Percentiles rank a stretch among this genome's conserved stretches.
These are phyloP conservation scores for Cheilosia vernalis DNA, from an alignment of 2,888 invertebrate species.

Conservation along the genomic window DNA sequence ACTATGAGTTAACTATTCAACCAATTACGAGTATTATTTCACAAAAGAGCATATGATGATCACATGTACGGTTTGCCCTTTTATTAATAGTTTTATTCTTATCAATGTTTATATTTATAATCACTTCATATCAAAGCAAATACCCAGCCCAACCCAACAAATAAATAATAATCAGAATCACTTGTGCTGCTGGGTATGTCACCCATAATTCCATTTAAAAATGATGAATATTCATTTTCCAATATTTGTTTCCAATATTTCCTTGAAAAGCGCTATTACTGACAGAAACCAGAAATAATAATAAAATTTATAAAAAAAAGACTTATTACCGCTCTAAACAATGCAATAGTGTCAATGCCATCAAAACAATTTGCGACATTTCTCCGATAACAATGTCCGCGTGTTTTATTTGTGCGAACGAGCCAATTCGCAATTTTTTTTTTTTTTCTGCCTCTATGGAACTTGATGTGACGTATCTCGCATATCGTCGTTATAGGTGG, in stretches of 20 bases:
- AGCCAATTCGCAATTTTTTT: slow-evolving; percentile 17
- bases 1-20: too few relatives aligned
- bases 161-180: background rate
- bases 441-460: slow-evolving; percentile 10
- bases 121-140: slow-evolving; percentile 17
- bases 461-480: slow-evolving; percentile 24
- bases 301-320: slow-evolving; percentile 2
- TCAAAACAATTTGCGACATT: slow-evolving; percentile 51
- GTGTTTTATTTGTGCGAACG: slow-evolving; percentile 29
- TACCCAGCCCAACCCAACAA: background rate
- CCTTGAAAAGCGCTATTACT: too few relatives aligned
- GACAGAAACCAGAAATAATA: too few relatives aligned
- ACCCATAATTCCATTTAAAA: slow-evolving; percentile 2
- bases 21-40: background rate
- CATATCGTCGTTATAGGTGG: slow-evolving; percentile 7
- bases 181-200: background rate
- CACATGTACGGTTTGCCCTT: background rate
- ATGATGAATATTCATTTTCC: background rate
- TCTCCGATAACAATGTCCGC: slow-evolving; percentile 55
- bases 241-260: background rate
- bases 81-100: background rate
- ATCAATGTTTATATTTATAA: slow-evolving; percentile 28
- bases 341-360: slow-evolving; percentile 67
- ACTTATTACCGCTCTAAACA: slow-evolving; percentile 40
- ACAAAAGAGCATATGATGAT: background rate